Evolutionary conservation across 2,797 vertebrate genomes (phyloP).

Genomic region (Enteromius trimaculatus): DNA sequence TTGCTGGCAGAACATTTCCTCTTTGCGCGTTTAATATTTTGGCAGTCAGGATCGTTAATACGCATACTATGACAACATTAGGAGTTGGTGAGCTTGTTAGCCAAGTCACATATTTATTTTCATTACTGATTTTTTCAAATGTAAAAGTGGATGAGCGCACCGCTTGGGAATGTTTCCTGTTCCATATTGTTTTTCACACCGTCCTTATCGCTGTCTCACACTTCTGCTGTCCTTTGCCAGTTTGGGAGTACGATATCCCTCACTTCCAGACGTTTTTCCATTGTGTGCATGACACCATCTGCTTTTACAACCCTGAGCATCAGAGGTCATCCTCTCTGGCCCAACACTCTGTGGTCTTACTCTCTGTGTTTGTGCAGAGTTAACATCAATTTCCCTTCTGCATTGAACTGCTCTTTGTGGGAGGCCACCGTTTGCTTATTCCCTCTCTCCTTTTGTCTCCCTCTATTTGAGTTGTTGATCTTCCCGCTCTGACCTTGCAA

Average conservation of each 20-base stretch:
- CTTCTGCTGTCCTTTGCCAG: conserved; percentile 24
- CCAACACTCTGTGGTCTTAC: background rate
- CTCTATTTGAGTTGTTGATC: background rate
- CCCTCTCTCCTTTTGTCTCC: conserved; percentile 12
- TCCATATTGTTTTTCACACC: conserved; percentile 36
- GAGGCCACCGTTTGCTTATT: conserved; percentile 8
- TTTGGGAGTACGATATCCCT: conserved; percentile 22
- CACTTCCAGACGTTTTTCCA: conserved; percentile 32
- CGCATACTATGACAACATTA: background rate
- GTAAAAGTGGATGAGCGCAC: background rate
- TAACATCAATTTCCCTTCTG: conserved; percentile 35
- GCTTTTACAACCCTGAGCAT: conserved; percentile 25
- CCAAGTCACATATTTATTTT: conserved; percentile 12
- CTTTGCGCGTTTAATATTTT: conserved; percentile 15
- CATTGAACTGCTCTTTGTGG: background rate
- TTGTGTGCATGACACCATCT: conserved; percentile 40
- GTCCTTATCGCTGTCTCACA: conserved; percentile 20
- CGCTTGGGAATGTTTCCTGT: background rate
- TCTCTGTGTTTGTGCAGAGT: conserved; percentile 27
- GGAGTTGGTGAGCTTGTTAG: conserved; percentile 4
- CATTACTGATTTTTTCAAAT: background rate
- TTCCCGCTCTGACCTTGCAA: background rate
- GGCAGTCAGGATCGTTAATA: background rate
- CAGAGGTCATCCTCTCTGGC: background rate
- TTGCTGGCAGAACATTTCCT: conserved; percentile 19